These are phyloP conservation scores for Otolemur crassicaudatus DNA, from an alignment of 2,797 vertebrate genomes.

Conservation along the genomic window DNA sequence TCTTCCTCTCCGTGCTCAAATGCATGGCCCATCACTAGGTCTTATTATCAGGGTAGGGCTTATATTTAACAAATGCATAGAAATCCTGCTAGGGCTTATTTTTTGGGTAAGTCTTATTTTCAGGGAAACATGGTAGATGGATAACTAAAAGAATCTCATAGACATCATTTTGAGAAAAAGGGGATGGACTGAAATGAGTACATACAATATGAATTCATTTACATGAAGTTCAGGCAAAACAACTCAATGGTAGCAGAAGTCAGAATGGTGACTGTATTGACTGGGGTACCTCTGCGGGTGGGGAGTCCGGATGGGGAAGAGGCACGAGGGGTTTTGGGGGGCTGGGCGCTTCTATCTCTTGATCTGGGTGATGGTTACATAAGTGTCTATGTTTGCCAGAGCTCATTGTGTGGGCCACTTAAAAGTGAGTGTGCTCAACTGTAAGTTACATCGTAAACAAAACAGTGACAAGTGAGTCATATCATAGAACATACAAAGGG, in stretches of 20 bases:
- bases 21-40: too few relatives aligned
- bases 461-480: neutral
- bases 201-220: rapidly evolving
- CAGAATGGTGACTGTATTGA: neutral
- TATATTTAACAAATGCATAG: too few relatives aligned
- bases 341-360: neutral
- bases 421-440: too few relatives aligned
- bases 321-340: neutral
- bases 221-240: neutral
- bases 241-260: neutral
- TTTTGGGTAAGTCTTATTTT: too few relatives aligned
- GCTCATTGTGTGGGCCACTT: neutral
- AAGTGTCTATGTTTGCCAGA: neutral
- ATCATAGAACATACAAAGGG: neutral
- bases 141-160: neutral
- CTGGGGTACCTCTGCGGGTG: neutral
- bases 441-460: neutral
- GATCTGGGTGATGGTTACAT: neutral
- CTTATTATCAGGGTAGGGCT: too few relatives aligned
- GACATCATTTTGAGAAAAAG: neutral
- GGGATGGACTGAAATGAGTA: too few relatives aligned
- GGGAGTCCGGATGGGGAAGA: too few relatives aligned
- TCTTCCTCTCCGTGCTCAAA: too few relatives aligned
- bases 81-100: too few relatives aligned
- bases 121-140: too few relatives aligned